Conservation (phyloP, 2,888 invertebrate species). For the Harmothoe impar region DNA sequence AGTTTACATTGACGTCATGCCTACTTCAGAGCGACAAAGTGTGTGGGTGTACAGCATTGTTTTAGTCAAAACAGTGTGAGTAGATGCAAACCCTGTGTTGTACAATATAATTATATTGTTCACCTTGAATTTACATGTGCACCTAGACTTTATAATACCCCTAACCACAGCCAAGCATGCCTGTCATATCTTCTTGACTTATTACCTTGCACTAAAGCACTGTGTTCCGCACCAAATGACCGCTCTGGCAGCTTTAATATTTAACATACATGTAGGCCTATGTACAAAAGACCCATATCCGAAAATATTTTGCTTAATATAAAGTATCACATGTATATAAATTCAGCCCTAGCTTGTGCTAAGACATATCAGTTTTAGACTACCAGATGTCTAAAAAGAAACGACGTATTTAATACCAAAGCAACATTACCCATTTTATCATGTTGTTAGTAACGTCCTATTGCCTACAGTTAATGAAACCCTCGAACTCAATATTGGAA, state of each 20-base stretch:
- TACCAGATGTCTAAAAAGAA: no score
- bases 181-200: neutral
- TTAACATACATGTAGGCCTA: neutral
- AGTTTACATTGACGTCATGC: conserved; percentile 34
- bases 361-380: no score
- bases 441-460: no score
- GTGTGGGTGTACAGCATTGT: neutral
- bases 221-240: neutral
- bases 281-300: no score
- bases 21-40: neutral
- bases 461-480: no score
- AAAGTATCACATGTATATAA: no score
- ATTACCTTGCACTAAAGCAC: neutral
- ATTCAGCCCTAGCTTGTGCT: no score
- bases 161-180: neutral
- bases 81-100: neutral
- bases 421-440: no score
- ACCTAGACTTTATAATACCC: neutral
- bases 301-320: no score
- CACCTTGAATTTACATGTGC: neutral
- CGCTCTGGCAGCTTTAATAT: neutral
- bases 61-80: neutral
- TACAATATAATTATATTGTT: neutral
- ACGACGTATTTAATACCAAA: no score
- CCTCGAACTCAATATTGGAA: no score